phyloP scores from a whole-genome alignment of 2,888 invertebrate genomes.

The Drosophila multiciliata region DNA sequence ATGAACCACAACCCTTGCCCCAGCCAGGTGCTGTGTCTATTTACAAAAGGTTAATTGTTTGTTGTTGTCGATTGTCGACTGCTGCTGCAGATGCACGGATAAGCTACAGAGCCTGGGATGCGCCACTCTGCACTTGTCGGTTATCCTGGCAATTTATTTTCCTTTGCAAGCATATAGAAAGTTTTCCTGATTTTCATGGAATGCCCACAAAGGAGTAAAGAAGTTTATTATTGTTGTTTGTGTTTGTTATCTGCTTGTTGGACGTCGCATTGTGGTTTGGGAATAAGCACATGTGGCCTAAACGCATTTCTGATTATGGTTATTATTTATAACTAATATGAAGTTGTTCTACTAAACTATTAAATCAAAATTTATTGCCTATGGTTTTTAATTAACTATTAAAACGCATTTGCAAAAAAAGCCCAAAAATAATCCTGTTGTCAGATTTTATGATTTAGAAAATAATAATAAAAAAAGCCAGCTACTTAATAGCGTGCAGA shows the following conservation, averaged over 20 bases:
- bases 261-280: slow-evolving; percentile 7
- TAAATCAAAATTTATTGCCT: background rate
- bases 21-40: slow-evolving; percentile 41
- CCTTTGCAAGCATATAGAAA: slow-evolving; percentile 20
- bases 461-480: background rate
- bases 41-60: slow-evolving; percentile 71
- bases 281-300: slow-evolving; percentile 51
- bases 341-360: background rate
- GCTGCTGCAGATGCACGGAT: slow-evolving; percentile 43
- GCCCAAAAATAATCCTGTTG: background rate
- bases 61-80: slow-evolving; percentile 34
- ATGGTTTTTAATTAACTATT: background rate
- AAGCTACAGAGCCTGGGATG: slow-evolving; percentile 27
- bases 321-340: background rate
- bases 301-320: background rate
- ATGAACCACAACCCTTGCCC: slow-evolving; percentile 19
- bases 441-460: background rate
- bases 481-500: background rate
- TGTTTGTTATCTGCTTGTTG: background rate
- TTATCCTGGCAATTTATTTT: slow-evolving; percentile 70
- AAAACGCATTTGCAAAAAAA: background rate
- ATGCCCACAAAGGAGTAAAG: background rate
- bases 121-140: slow-evolving; percentile 64
- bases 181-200: slow-evolving; percentile 22
- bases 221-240: slow-evolving; percentile 1